Evolutionary conservation across 2,113 vertebrate genomes (phyloP), one percentile per base, ranked within the genome.

Genomic region (Neogale vison): DNA sequence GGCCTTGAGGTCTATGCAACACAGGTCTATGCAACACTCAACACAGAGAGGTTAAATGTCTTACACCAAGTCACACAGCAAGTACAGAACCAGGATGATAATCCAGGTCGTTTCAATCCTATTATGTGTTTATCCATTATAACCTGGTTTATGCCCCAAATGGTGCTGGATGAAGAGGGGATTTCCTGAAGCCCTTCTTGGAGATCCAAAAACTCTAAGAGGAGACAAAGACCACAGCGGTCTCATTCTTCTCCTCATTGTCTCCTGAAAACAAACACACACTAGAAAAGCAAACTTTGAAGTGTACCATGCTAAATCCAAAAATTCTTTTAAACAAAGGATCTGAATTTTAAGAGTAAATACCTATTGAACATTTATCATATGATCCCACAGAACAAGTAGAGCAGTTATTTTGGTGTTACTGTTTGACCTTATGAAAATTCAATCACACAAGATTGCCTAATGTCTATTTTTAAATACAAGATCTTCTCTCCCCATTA

Each of bases 381-480:
- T 23, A 86, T 26, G 69, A 88, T 20, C 23, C 55, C 52, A 31
- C 0, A 39, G 10, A 83, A 80, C 85, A 84, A 18, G 47, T 31
- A 83, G 69, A 84, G 21, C 61, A 97, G 95, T 96, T 95, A 65
- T 97, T 97, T 95, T 95, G 84, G 81, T 88, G 85, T 45, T 96
- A 36, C 67, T 95, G 90, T 96, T 86, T 97, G 96, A 96, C 88
- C 96, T 96, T 93, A 92, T 61, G 93, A 97, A 93, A 92, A 96
- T 55, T 72, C 76, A 95, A 67, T 95, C 42, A 50, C 84, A 82
- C 21, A 50, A 82, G 69, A 80, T 93, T 96, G 92, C 76, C 63
- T 94, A 97, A 96, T n/a, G 59, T 77, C 97, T 98, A 98, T 98
- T 98, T 98, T 97, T 98, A 98, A 96, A 90, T 26, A 2, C 47